Conservation (phyloP, 2,888 invertebrate species). For the Biston stratarius region DNA sequence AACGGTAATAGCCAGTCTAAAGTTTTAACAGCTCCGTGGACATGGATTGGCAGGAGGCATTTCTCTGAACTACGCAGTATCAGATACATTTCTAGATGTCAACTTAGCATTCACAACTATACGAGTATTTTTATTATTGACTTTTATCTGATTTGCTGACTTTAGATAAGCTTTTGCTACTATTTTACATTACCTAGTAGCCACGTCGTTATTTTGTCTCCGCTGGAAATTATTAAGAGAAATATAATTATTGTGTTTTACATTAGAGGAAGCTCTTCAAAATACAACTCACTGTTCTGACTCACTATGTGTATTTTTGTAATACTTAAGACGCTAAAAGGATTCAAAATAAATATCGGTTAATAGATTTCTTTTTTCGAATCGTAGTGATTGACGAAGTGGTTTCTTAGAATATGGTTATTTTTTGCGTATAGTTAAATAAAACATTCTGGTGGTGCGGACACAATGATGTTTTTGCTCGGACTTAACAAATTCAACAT, state of each 20-base stretch:
- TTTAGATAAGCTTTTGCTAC: neutral
- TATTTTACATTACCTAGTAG: neutral
- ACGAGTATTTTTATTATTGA: neutral
- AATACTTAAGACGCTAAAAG: conserved; percentile 32
- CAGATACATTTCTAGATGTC: conserved; percentile 17
- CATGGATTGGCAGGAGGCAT: conserved; percentile 39
- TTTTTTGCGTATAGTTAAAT: conserved; percentile 30
- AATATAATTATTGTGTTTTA: neutral
- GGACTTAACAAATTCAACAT: conserved; percentile 57
- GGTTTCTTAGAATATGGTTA: conserved; percentile 32
- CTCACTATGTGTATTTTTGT: conserved; percentile 27
- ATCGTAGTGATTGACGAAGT: conserved; percentile 40
- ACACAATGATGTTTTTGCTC: conserved; percentile 60
- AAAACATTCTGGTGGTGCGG: conserved; percentile 37
- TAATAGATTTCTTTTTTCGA: conserved; percentile 30
- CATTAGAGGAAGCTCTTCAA: conserved; percentile 27
- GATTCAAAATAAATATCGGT: conserved; percentile 32
- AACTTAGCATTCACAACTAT: neutral
- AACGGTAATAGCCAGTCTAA: conserved; percentile 58
- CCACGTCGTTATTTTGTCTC: neutral
- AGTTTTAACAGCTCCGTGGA: conserved; percentile 55
- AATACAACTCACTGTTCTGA: conserved; percentile 28
- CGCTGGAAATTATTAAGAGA: neutral
- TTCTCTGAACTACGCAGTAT: conserved; percentile 39
- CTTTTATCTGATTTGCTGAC: neutral